Conservation (phyloP, 2,888 invertebrate genomes). For the Masnerella sp. region DNA sequence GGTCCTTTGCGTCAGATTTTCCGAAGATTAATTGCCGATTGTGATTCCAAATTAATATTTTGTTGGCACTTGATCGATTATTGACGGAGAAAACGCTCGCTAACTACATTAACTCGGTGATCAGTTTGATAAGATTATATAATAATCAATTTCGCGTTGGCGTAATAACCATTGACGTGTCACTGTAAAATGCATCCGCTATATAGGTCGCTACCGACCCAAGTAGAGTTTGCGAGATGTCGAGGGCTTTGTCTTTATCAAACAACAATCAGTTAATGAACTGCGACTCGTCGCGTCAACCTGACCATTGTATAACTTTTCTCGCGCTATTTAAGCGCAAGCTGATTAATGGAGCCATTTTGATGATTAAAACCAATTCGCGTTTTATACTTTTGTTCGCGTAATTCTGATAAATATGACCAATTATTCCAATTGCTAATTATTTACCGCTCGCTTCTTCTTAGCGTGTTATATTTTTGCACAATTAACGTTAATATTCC, state of each 20-base stretch:
- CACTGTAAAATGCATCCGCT: constrained; percentile 12
- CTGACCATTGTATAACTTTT: constrained; percentile 12
- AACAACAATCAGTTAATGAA: constrained; percentile 37
- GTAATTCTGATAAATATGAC: constrained; percentile 10
- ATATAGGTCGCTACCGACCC: constrained; percentile 8
- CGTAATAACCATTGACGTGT: constrained; percentile 22
- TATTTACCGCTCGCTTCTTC: constrained; percentile 14
- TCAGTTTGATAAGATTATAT: constrained; percentile 38
- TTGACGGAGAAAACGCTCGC: constrained; percentile 26
- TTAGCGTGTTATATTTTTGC: constrained; percentile 1
- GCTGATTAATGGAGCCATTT: constrained; percentile 1
- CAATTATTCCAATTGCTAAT: constrained; percentile 11
- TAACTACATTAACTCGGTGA: constrained; percentile 32
- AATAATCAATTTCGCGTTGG: constrained; percentile 31
- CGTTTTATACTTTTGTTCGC: constrained; percentile 15
- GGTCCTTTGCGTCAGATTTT: no score
- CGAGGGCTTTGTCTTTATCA: constrained; percentile 33
- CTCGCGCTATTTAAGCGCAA: no score
- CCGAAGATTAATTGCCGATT: constrained; percentile 23
- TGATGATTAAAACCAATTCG: constrained; percentile 21
- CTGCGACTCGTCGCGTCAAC: constrained; percentile 16
- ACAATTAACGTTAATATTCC: constrained; percentile 22
- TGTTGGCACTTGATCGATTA: constrained; percentile 24
- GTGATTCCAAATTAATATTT: constrained; percentile 14
- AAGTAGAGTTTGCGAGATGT: constrained; percentile 27